A percentile compares a stretch with the other conserved stretches of the same genome.
Conservation (phyloP, 2,797 vertebrate genomes). For the Tragelaphus oryx region DNA sequence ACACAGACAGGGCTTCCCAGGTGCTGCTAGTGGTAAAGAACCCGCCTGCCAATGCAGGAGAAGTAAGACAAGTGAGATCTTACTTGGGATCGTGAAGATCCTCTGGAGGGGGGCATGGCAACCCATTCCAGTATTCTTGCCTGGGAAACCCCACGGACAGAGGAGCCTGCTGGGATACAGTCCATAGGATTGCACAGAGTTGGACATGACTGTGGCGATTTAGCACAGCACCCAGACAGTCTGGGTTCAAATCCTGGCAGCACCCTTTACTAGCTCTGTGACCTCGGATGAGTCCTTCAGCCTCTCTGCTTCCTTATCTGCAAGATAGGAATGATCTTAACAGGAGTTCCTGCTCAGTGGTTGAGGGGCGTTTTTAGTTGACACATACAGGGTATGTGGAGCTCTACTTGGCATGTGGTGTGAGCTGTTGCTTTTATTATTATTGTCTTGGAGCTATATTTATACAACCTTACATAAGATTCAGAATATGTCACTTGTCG, state of each 20-base stretch:
- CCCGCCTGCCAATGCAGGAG: not conserved
- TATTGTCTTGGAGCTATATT: slow-evolving; percentile 29
- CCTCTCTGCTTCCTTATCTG: not conserved
- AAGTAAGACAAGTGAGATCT: not conserved
- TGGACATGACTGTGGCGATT: not conserved
- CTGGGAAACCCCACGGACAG: not conserved
- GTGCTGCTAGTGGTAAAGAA: not conserved
- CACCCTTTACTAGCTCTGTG: not conserved
- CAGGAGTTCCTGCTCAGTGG: not conserved
- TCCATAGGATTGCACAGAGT: not conserved
- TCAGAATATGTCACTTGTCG: not conserved
- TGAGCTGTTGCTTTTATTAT: not conserved
- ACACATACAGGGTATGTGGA: not conserved
- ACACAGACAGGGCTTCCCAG: not conserved
- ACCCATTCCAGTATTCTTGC: not conserved
- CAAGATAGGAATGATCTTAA: not conserved
- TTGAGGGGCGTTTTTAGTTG: not conserved
- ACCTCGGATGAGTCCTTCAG: not conserved
- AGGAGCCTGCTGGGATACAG: not conserved
- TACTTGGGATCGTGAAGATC: not conserved
- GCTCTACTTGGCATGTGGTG: not conserved
- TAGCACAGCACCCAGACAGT: not conserved
- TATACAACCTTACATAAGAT: slow-evolving; percentile 16
- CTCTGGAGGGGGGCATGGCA: not conserved
- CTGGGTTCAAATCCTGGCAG: not conserved